These are phyloP conservation scores for Pristionchus entomophagus DNA, from an alignment of 2,888 invertebrate genomes.

Conservation along the genomic window DNA sequence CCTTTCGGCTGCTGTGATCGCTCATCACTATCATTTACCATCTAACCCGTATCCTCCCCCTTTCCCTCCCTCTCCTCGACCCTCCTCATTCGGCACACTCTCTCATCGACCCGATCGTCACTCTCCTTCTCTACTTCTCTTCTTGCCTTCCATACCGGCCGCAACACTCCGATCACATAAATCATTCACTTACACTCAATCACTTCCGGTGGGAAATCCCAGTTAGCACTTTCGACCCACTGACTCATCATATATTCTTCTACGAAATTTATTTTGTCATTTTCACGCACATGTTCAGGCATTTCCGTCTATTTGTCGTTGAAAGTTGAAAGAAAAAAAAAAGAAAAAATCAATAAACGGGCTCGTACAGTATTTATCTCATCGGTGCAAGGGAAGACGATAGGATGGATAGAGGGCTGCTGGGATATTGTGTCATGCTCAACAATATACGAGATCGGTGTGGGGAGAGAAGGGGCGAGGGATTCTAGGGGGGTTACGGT, in stretches of 20 bases:
- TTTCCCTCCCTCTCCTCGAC: neutral
- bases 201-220: slow-evolving; percentile 16
- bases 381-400: slow-evolving; percentile 14
- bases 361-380: slow-evolving; percentile 24
- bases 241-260: too few relatives aligned
- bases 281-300: too few relatives aligned
- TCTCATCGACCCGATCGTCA: neutral
- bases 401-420: neutral
- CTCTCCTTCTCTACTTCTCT: slow-evolving; percentile 11
- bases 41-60: slow-evolving; percentile 17
- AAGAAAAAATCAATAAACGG: slow-evolving; percentile 24
- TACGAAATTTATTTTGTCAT: too few relatives aligned
- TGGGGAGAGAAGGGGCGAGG: neutral
- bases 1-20: neutral
- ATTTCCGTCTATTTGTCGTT: too few relatives aligned
- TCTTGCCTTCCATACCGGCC: neutral
- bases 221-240: too few relatives aligned
- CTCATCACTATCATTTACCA: neutral
- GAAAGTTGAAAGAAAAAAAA: too few relatives aligned
- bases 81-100: neutral
- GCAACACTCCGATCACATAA: neutral
- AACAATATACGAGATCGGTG: neutral
- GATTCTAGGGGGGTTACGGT: slow-evolving; percentile 15
- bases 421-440: neutral
- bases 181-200: neutral